These are phyloP conservation scores for Gallinago solitaria DNA, from an alignment of 2,797 vertebrate genomes.

Conservation along the genomic window DNA sequence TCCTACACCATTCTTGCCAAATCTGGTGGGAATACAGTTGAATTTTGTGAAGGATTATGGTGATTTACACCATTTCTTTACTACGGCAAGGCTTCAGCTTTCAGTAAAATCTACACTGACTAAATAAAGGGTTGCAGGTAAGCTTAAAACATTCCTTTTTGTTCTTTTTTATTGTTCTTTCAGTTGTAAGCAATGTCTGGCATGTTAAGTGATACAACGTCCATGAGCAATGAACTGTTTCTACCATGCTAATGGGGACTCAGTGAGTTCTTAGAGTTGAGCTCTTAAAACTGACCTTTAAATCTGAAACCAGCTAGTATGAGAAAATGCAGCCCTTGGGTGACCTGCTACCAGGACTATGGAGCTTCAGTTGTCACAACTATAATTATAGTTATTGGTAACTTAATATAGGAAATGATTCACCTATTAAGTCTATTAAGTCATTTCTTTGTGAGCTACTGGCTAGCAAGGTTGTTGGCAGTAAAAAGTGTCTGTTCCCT, in stretches of 20 bases:
- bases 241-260: neutral
- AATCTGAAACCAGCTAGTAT: neutral
- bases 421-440: slow-evolving; percentile 26
- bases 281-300: neutral
- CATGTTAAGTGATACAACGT: neutral
- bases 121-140: neutral
- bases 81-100: neutral
- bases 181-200: neutral
- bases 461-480: slow-evolving; percentile 7
- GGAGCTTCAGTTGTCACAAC: neutral
- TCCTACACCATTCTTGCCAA: neutral
- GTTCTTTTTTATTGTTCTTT: neutral
- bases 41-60: neutral
- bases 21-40: neutral
- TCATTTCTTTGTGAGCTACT: slow-evolving; percentile 24
- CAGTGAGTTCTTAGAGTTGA: neutral
- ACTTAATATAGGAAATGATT: slow-evolving; percentile 39
- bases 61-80: neutral
- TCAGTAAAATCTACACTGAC: neutral
- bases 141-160: neutral
- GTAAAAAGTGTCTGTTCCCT: neutral
- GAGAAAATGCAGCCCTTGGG: neutral
- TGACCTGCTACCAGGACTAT: neutral
- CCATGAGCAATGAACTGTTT: neutral
- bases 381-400: slow-evolving; percentile 41